Evolutionary conservation across 30 jellyfish, hydroid and myxozoan species (phyloP), one percentile per base, ranked within the genome.

Genomic region (Aurelia aurita complex sp. Pacific): DNA sequence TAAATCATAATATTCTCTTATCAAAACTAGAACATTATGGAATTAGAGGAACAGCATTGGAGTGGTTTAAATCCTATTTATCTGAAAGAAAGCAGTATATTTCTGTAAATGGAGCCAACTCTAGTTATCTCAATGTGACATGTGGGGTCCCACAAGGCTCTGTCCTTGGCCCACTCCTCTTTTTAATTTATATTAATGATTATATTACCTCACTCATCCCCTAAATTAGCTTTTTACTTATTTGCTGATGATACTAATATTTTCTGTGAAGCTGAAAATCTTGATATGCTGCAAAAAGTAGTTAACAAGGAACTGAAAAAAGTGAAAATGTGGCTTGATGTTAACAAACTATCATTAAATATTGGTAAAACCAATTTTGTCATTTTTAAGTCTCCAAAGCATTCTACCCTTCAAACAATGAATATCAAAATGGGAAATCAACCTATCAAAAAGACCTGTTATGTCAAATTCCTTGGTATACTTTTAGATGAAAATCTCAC

Each of bases 241-340:
- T 88, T 88, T 88, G 93, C 92, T 34, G 93, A 87, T 67, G 96
- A 88, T 66, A 59, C 97, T 19, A 88, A 85, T 63, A 71, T 69
- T 29, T 54, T 50, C 90, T 87, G 11, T 79, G 85, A 73, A 64
- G 79, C 86, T 57, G 82, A 67, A 63, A 64, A 59, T 23, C 75
- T 77, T 43, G 29, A 23, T 23, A 23, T 23, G 29, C 29, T 23
- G 29, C 29, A 23, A 23, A 23, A 23, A 23, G 29, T 46, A 65
- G 97, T 88, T 17, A 87, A 87, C 62, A 74, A 69, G 42, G 92
- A 81, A 69, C 79, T 88, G 10, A 70, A 73, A 64, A 59, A 76
- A 69, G 92, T 88, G 51, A 73, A 73, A 54, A 54, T 10, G n/a
- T 88, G 93, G 97, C 89, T 88, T 59, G 89, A 73, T 71, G 83